A percentile compares a stretch with the other conserved stretches of the same genome.
Evolutionary conservation across 2,113 vertebrate species (phyloP).

Genomic region (Ophiodon elongatus): DNA sequence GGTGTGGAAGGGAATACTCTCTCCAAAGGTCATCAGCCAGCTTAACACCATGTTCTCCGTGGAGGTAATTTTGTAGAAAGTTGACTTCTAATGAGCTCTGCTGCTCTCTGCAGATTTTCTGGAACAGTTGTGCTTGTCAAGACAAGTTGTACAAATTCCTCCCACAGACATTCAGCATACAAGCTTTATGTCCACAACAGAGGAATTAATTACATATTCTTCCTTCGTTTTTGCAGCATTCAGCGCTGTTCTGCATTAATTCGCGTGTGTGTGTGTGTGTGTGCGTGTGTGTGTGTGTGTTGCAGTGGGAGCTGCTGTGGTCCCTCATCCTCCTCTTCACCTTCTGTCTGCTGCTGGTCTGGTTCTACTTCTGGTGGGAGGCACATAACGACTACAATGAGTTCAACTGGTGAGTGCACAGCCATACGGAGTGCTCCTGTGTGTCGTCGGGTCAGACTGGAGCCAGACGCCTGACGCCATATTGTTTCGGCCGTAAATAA

Average conservation of each 20-base stretch:
- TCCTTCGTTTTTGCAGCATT: background rate
- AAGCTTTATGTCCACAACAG: background rate
- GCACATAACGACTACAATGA: constrained; percentile 96
- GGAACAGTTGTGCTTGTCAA: background rate
- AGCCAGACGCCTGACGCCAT: background rate
- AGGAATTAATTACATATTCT: background rate
- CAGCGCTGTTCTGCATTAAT: background rate
- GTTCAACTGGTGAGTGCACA: constrained; percentile 95
- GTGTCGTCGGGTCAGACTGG: constrained; percentile 1
- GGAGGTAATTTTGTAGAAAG: constrained; percentile 5
- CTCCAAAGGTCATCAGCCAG: constrained; percentile 30
- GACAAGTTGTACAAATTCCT: background rate
- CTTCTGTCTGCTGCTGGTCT: constrained; percentile 92
- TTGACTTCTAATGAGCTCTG: constrained; percentile 23
- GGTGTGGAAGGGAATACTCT: constrained; percentile 62
- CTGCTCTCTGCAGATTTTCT: background rate
- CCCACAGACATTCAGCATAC: background rate
- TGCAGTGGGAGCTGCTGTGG: constrained; percentile 97
- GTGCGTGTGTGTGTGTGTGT: background rate
- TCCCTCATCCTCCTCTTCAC: constrained; percentile 92
- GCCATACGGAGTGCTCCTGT: background rate
- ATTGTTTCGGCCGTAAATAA: constrained; percentile 38
- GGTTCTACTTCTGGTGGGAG: constrained; percentile 99
- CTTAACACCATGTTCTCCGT: background rate
- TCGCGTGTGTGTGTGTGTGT: background rate